phyloP scores from a whole-genome alignment of 2,113 vertebrate genomes.

The Tenrec ecaudatus region DNA sequence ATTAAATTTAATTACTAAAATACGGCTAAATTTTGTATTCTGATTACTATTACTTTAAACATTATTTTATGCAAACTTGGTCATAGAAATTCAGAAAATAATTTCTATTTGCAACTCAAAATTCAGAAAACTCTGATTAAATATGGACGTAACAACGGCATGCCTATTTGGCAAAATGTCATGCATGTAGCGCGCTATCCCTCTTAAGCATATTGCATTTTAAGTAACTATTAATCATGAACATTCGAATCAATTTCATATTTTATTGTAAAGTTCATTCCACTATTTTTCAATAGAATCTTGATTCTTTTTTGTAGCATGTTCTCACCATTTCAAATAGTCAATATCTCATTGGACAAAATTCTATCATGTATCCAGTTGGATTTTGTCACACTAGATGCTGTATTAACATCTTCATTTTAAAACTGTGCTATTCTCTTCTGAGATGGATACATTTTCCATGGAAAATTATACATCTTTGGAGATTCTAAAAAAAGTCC shows the following conservation, averaged over 20 bases:
- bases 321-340: conserved; percentile 1
- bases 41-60: background rate
- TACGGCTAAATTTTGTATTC: conserved; percentile 30
- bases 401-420: background rate
- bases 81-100: background rate
- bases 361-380: background rate
- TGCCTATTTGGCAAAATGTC: background rate
- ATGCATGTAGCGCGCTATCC: background rate
- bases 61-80: background rate
- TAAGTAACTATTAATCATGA: conserved; percentile 16
- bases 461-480: background rate
- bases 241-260: background rate
- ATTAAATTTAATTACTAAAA: conserved; percentile 40
- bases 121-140: background rate
- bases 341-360: background rate
- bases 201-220: conserved; percentile 2
- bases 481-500: background rate
- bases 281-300: background rate
- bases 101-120: conserved; percentile 48
- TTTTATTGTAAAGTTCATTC: background rate
- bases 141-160: no score
- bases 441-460: background rate
- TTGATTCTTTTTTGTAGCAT: background rate
- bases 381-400: background rate
- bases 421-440: background rate